Evolutionary conservation across 2,888 invertebrate genomes (phyloP).

Genomic region (Scaptomyza tumidula): DNA sequence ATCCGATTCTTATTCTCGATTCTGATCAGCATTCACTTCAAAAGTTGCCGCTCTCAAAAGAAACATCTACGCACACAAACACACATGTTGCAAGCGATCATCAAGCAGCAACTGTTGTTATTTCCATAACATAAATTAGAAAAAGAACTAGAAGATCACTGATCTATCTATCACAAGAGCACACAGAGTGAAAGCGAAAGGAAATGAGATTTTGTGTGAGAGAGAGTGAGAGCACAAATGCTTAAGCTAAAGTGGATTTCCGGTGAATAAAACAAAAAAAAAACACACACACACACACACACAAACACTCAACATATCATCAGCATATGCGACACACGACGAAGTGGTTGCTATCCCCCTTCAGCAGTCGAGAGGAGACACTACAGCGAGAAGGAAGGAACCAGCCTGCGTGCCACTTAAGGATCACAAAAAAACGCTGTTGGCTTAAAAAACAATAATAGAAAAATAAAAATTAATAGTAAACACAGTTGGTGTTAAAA

Average conservation of each 20-base stretch:
- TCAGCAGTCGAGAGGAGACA: conserved; percentile 4
- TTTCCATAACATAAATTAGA: conserved; percentile 67
- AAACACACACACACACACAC: neutral
- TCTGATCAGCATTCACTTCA: conserved; percentile 55
- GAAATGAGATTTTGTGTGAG: neutral
- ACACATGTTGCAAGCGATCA: conserved; percentile 75
- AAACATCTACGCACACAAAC: conserved; percentile 38
- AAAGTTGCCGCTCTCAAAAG: conserved; percentile 44
- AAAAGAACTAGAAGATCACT: conserved; percentile 57
- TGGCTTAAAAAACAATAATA: neutral
- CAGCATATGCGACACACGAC: conserved; percentile 54
- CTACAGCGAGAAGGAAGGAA: neutral
- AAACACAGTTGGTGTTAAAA: too few relatives aligned
- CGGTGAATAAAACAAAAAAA: conserved; percentile 73
- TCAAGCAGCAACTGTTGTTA: conserved; percentile 58
- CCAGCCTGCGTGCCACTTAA: conserved; percentile 46
- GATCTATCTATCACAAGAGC: conserved; percentile 39
- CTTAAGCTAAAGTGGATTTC: conserved; percentile 80
- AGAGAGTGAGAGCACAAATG: conserved; percentile 30
- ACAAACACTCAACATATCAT: conserved; percentile 36
- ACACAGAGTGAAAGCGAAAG: conserved; percentile 26
- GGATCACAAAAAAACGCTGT: conserved; percentile 10
- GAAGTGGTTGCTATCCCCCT: conserved; percentile 46
- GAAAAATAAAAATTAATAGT: too few relatives aligned
- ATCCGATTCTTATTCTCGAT: conserved; percentile 52